Percentiles rank a stretch among this genome's conserved stretches.
Evolutionary conservation across 2,797 vertebrate species (phyloP).

Genomic region (Hapalemur alaotrensis): DNA sequence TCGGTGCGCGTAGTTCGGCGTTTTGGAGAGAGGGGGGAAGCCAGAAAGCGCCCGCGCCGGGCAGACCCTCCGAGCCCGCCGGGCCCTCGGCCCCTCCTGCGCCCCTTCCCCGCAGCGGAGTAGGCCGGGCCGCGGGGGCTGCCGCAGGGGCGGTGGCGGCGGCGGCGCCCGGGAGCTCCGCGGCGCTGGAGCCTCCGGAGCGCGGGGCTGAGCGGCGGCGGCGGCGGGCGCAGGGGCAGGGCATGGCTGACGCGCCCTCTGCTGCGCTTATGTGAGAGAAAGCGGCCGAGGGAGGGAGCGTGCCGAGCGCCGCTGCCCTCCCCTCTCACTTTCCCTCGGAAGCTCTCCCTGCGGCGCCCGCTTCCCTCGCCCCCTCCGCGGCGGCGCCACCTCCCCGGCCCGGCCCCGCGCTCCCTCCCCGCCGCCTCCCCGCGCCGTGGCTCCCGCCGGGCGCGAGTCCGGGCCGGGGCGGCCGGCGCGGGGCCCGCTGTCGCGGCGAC

Average conservation of each 20-base stretch:
- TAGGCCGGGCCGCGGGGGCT: constrained; percentile 66
- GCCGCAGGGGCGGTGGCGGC: constrained; percentile 33
- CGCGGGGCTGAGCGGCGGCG: constrained; percentile 66
- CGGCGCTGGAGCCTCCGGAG: constrained; percentile 51
- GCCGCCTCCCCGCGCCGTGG: too few species aligned
- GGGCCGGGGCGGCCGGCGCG: accelerated
- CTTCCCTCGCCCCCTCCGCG: not conserved
- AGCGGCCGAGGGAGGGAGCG: constrained; percentile 72
- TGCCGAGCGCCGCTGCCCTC: constrained; percentile 53
- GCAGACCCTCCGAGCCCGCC: not conserved
- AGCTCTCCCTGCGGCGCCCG: not conserved
- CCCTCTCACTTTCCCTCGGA: constrained; percentile 22
- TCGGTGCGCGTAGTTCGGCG: not conserved
- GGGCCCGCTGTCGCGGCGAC: not conserved
- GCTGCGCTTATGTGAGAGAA: constrained; percentile 79
- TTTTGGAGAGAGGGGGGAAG: not conserved
- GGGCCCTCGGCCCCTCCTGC: constrained; percentile 38
- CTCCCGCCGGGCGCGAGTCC: not conserved
- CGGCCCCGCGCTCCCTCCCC: too few species aligned
- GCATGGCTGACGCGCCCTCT: constrained; percentile 86
- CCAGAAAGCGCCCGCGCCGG: not conserved
- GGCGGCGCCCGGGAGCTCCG: constrained; percentile 35
- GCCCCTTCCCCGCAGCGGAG: not conserved
- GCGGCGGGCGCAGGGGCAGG: constrained; percentile 76
- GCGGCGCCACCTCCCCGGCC: too few species aligned